Conservation (phyloP, 2,888 invertebrate species). For the Tenodera sinensis region DNA sequence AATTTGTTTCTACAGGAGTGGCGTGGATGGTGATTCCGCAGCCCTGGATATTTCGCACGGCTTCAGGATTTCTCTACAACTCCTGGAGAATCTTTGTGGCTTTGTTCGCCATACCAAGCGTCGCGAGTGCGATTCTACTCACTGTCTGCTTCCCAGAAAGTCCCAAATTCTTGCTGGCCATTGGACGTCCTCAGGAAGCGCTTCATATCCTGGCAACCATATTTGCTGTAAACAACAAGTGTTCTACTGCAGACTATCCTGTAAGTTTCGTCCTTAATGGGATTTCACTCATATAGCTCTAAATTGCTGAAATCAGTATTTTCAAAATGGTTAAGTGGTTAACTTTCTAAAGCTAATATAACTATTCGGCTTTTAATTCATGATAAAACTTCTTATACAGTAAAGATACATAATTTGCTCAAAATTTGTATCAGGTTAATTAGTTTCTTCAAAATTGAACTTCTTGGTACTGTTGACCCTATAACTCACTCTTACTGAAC, state of each 20-base stretch:
- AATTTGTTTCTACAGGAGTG: constrained; percentile 49
- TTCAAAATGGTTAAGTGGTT: too few relatives aligned
- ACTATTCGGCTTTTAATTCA: too few relatives aligned
- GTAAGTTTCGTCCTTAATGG: neutral
- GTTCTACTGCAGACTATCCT: constrained; percentile 47
- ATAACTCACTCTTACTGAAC: too few relatives aligned
- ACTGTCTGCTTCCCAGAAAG: constrained; percentile 66
- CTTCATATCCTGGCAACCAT: constrained; percentile 57
- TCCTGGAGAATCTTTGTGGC: constrained; percentile 75
- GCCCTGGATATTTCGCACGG: constrained; percentile 37
- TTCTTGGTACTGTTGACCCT: too few relatives aligned
- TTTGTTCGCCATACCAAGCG: constrained; percentile 60
- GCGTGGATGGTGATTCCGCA: constrained; percentile 61
- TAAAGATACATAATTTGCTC: too few relatives aligned
- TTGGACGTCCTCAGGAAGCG: constrained; percentile 57
- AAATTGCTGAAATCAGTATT: too few relatives aligned
- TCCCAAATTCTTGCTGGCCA: constrained; percentile 69
- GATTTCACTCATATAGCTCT: too few relatives aligned
- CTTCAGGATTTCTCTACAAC: constrained; percentile 51
- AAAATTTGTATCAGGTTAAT: too few relatives aligned
- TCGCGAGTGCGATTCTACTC: constrained; percentile 57
- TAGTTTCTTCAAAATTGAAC: too few relatives aligned
- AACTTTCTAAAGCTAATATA: too few relatives aligned
- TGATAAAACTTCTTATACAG: too few relatives aligned
- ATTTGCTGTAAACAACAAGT: constrained; percentile 55